Base-by-base conservation (phyloP, 2,113 vertebrate species). In the Australoheros scitulus region DNA sequence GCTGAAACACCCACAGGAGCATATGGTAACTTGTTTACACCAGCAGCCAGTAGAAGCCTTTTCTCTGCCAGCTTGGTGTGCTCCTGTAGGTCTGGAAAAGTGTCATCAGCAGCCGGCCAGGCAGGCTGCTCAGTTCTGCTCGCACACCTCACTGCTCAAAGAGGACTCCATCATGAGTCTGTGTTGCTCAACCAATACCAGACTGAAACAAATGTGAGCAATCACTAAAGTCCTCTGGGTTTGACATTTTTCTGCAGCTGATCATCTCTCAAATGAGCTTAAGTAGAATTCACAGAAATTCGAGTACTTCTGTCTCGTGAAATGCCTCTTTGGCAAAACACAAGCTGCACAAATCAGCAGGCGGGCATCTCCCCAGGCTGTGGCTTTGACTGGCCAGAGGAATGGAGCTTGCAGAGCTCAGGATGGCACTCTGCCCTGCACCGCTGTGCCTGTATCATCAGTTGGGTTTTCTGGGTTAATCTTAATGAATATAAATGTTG, bases 11-110 rank as follows among this genome's bases (percentile, higher is more conserved):
- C 82, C 85, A 81, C 86, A 63, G 65, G 60, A 92, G 57, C 94
- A 94, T 94, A 95, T 94, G 93, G 93, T 87, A 17, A 82, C 82
- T 85, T 92, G 93, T 92, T 94, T 91, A 89, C 89, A 90, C 86
- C 84, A 88, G 84, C 80, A 85, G 89, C 82, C 83, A 76, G 80
- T 74, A 52, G 85, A 92, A 84, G 86, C 56, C 74, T 61, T 82
- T 81, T 83, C 60, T 18, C 79, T 89, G 93, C 93, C 91, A 94
- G 89, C 89, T 74, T 64, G 24, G 76, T 86, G 52, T 68, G 82
- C 84, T 92, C 80, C 77, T 87, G 84, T 87, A 86, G 86, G 81
- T 80, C 84, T 75, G 87, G 87, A 90, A 88, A 87, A 64, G n/a
- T 77, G 82, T 88, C 88, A 81, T 24, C 87, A 89, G 83, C 83